Conservation (phyloP, 2,797 vertebrate genomes). For the Microhierax caerulescens region DNA sequence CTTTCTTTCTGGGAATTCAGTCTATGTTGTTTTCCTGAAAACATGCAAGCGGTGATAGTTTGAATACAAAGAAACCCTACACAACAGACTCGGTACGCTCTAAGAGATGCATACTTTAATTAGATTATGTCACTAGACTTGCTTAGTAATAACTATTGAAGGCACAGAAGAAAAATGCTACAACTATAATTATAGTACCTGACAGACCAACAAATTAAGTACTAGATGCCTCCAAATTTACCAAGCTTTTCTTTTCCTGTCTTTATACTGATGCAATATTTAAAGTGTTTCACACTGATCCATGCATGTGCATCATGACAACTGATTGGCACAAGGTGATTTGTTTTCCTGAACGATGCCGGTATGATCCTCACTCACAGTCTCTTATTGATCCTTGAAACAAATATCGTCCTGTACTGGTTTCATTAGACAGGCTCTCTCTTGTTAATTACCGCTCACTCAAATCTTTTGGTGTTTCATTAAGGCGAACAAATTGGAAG, state of each 20-base stretch:
- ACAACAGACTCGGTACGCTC: not conserved
- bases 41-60: not conserved
- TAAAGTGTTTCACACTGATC: conserved; percentile 32
- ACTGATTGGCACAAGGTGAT: conserved; percentile 77
- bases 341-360: conserved; percentile 81
- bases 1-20: not conserved
- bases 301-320: conserved; percentile 58
- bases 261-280: conserved; percentile 38
- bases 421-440: conserved; percentile 85
- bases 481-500: conserved; percentile 89
- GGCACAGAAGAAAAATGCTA: not conserved
- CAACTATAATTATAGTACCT: conserved; percentile 55
- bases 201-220: conserved; percentile 60
- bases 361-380: conserved; percentile 73
- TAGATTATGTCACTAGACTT: conserved; percentile 48
- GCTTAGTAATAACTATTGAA: conserved; percentile 50
- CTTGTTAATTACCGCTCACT: conserved; percentile 90
- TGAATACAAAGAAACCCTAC: not conserved
- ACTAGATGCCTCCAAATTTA: not conserved
- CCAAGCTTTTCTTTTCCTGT: not conserved
- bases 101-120: conserved; percentile 41
- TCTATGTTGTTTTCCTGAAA: not conserved
- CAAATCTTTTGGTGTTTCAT: conserved; percentile 91
- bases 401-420: conserved; percentile 79
- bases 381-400: conserved; percentile 84